Evolutionary conservation across 2,113 vertebrate species (phyloP).

Genomic region (Myodes glareolus): DNA sequence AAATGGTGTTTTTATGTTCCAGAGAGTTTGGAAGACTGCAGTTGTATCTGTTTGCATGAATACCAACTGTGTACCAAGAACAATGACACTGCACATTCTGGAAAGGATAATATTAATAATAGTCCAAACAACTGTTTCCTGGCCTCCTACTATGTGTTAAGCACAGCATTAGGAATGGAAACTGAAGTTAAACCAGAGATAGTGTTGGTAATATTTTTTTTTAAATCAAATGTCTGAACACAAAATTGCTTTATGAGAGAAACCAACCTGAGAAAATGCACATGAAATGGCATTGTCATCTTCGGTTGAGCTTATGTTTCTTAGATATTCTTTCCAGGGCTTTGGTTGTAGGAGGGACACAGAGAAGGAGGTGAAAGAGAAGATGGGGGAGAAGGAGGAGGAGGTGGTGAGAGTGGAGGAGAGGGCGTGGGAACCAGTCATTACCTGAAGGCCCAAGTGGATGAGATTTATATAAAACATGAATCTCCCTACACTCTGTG

Average conservation of each 20-base stretch:
- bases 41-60: not conserved
- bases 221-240: not conserved
- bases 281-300: not conserved
- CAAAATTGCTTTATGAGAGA: not conserved
- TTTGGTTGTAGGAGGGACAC: not conserved
- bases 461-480: not conserved
- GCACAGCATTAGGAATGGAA: not conserved
- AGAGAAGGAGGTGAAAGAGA: not conserved
- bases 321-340: not conserved
- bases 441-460: not conserved
- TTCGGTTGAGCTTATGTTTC: not conserved
- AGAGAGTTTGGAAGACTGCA: not conserved
- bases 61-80: not conserved
- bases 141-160: not conserved
- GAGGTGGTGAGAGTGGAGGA: not conserved
- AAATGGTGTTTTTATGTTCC: slow-evolving; percentile 42
- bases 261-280: not conserved
- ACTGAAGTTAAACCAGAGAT: not conserved
- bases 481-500: not conserved
- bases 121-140: not conserved
- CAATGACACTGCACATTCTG: not conserved
- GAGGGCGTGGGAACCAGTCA: not conserved
- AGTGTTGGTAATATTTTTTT: not conserved
- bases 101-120: not conserved
- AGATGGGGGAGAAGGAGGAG: no score